A percentile compares a stretch with the other conserved stretches of the same genome.
phyloP scores from a whole-genome alignment of 35 echinoderm and acorn worm genomes.

The Strongylocentrotus purpuratus region DNA sequence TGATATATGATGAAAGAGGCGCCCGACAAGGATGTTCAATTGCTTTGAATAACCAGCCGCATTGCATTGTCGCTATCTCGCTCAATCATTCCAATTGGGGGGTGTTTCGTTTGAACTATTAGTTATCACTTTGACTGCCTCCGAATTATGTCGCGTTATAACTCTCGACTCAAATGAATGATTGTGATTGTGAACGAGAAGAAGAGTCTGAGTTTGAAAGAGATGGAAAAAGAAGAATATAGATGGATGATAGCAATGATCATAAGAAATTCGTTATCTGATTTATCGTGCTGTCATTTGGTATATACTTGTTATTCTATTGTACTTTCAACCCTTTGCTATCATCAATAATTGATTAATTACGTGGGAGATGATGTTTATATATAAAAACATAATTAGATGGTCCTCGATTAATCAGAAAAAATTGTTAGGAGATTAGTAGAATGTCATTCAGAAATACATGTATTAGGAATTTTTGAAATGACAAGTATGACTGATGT shows the following conservation, averaged over 20 bases:
- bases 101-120: constrained; percentile 4
- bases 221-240: neutral
- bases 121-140: neutral
- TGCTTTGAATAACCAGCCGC: neutral
- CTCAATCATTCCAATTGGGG: neutral
- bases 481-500: neutral
- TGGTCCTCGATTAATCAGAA: neutral
- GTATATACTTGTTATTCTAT: neutral
- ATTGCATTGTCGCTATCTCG: neutral
- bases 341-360: neutral
- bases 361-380: neutral
- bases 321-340: neutral
- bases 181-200: neutral
- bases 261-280: neutral
- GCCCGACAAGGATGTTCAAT: neutral
- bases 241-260: neutral
- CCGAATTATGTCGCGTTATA: neutral
- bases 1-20: constrained; percentile 1
- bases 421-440: neutral
- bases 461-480: neutral
- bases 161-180: neutral
- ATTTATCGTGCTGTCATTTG: neutral
- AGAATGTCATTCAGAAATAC: neutral
- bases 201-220: neutral
- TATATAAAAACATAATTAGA: neutral